Conservation (phyloP, 2,113 vertebrate species). For the Ranitomeya imitator region DNA sequence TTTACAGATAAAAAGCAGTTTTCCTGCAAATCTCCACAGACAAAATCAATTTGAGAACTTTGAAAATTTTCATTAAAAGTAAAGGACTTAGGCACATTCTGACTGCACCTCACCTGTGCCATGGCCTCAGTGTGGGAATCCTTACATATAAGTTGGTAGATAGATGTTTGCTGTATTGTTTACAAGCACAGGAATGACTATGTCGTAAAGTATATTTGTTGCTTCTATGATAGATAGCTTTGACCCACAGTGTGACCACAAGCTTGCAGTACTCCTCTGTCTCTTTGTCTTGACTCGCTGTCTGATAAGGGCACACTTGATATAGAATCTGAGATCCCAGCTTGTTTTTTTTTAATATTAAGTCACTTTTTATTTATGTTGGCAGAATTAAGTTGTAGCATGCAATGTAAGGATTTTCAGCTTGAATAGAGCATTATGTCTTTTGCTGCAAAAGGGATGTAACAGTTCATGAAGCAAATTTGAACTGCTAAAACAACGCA, state of each 20-base stretch:
- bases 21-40: no score
- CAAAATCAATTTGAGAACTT: no score
- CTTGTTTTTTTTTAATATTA: neutral
- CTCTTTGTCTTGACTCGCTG: conserved; percentile 21
- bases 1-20: no score
- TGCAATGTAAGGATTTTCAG: neutral
- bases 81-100: no score
- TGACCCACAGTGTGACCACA: neutral
- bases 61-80: no score
- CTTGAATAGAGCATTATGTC: neutral
- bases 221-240: conserved; percentile 10
- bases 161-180: neutral
- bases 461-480: neutral
- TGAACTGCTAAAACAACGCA: neutral
- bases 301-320: neutral
- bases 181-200: neutral
- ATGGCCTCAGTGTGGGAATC: no score
- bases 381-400: neutral
- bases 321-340: neutral
- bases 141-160: neutral
- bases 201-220: neutral
- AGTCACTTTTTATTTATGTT: neutral
- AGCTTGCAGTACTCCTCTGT: neutral
- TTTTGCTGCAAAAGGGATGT: neutral
- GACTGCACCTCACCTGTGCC: no score